A percentile compares a stretch with the other conserved stretches of the same genome.
Evolutionary conservation across 2,113 vertebrate genomes (phyloP).

Genomic region (Sarotherodon lohbergeri): DNA sequence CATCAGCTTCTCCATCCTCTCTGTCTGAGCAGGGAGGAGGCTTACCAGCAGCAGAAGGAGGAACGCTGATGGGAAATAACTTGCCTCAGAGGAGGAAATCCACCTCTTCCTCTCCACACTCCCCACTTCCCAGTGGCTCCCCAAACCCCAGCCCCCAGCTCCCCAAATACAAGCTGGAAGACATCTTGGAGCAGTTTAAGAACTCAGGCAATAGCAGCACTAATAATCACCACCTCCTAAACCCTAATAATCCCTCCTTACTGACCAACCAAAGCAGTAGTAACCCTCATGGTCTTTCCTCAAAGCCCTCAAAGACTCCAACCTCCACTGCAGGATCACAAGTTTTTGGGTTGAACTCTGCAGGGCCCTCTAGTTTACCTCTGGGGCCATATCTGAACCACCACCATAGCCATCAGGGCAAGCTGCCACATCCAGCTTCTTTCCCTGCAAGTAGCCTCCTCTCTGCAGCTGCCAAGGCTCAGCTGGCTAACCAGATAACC

Average conservation of each 20-base stretch:
- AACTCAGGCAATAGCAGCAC: conserved; percentile 72
- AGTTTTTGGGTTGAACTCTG: conserved; percentile 49
- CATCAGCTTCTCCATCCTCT: conserved; percentile 69
- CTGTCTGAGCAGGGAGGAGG: conserved; percentile 65
- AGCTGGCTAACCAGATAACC: conserved; percentile 78
- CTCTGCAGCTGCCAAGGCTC: conserved; percentile 85
- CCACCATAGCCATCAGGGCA: conserved; percentile 75
- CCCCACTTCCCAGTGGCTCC: conserved; percentile 56
- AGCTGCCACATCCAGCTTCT: conserved; percentile 71
- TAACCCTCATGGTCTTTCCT: conserved; percentile 56
- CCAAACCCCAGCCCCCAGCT: conserved; percentile 54
- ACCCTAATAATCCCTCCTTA: conserved; percentile 35
- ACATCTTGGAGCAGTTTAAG: conserved; percentile 76
- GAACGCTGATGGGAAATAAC: conserved; percentile 46
- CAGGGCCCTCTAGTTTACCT: conserved; percentile 72
- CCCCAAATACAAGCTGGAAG: conserved; percentile 70
- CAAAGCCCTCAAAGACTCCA: conserved; percentile 49
- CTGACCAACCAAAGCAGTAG: conserved; percentile 73
- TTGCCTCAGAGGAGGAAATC: conserved; percentile 58
- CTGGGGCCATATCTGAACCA: conserved; percentile 64
- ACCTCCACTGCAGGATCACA: conserved; percentile 58
- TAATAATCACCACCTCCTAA: conserved; percentile 59
- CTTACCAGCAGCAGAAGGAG: conserved; percentile 28
- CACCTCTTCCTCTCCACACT: conserved; percentile 55
- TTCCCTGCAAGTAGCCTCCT: conserved; percentile 87